Percentiles rank a stretch among this genome's conserved stretches.
Evolutionary conservation across 1,140 invertebrate genomes (phyloP).

Genomic region (Drosophila truncata): DNA sequence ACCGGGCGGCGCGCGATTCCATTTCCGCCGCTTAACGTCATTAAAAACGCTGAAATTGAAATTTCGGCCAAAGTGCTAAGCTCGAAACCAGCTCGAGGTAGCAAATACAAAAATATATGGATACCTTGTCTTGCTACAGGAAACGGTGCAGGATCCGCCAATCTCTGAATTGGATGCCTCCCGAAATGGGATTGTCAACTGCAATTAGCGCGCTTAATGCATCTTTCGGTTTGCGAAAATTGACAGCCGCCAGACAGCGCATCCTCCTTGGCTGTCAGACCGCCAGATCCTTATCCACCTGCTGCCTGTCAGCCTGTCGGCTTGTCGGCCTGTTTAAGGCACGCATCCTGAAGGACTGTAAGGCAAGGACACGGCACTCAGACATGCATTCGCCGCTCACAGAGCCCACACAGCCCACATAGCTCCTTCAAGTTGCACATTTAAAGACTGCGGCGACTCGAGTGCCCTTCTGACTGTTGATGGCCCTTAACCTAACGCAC

Average conservation of each 20-base stretch:
- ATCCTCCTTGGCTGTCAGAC: slow-evolving; percentile 19
- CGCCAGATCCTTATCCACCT: slow-evolving; percentile 19
- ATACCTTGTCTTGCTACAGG: not conserved
- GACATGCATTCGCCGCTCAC: slow-evolving; percentile 51
- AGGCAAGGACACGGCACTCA: slow-evolving; percentile 56
- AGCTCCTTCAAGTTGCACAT: slow-evolving; percentile 57
- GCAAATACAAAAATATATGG: slow-evolving; percentile 3
- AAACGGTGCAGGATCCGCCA: not conserved
- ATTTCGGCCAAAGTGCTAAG: slow-evolving; percentile 39
- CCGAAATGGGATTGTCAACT: slow-evolving; percentile 68
- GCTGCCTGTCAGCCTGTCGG: slow-evolving; percentile 48
- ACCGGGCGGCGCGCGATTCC: slow-evolving; percentile 63
- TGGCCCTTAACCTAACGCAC: slow-evolving; percentile 58
- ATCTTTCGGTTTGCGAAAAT: slow-evolving; percentile 46
- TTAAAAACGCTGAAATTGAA: slow-evolving; percentile 78
- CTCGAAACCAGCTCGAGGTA: slow-evolving; percentile 3
- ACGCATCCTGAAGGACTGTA: slow-evolving; percentile 48
- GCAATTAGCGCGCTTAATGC: slow-evolving; percentile 70
- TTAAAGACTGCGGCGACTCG: slow-evolving; percentile 65
- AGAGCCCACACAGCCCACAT: not conserved
- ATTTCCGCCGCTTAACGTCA: slow-evolving; percentile 77
- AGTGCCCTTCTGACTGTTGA: slow-evolving; percentile 56
- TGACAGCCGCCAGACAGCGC: slow-evolving; percentile 30
- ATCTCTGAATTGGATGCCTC: slow-evolving; percentile 9
- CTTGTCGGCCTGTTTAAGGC: slow-evolving; percentile 23